Evolutionary conservation across 2,888 invertebrate genomes (phyloP), one percentile per base, ranked within the genome.

Genomic region (Perizoma affinitatum): DNA sequence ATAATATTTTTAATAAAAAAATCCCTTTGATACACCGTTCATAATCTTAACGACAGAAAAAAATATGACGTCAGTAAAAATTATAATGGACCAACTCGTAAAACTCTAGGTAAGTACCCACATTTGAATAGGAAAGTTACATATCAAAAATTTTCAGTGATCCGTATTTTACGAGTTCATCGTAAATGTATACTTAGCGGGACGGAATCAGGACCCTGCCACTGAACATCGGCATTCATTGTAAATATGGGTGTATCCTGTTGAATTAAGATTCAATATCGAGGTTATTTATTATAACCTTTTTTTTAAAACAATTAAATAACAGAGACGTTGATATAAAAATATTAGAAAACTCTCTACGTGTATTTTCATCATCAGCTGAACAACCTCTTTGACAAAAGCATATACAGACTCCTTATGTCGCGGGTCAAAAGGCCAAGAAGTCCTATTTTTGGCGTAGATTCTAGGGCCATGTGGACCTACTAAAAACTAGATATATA

Each of bases 121-220:
- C 86, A 90, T 92, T 92, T 92, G 92, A 92, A 92, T 92, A 90
- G 89, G 83, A 90, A 86, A 87, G 90, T 91, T 86, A 91, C 92
- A 90, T 91, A 91, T 92, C 92, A 91, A 92, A 92, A 91, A 91
- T 90, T 90, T 88, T 90, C 92, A 90, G 84, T 90, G 90, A 92
- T 90, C 91, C 91, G 90, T 90, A 84, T 86, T 92, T 92, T 92
- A 92, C 89, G 91, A 90, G 87, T 80, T 79, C 75, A 86, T 90
- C 92, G 89, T 92, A 92, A 91, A 91, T 84, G 86, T 86, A 86
- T 90, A 88, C 90, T 91, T 89, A 90, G 84, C 83, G 79, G 80
- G 75, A 81, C 83, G 87, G 85, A 86, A 86, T 84, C 9, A 38
- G 0, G 9, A n/a, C 46, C 35, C 46, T 51, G 35, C 46, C 46